Evolutionary conservation across 2,113 vertebrate genomes (phyloP), one percentile per base, ranked within the genome.

Genomic region (Indicator maculatus): DNA sequence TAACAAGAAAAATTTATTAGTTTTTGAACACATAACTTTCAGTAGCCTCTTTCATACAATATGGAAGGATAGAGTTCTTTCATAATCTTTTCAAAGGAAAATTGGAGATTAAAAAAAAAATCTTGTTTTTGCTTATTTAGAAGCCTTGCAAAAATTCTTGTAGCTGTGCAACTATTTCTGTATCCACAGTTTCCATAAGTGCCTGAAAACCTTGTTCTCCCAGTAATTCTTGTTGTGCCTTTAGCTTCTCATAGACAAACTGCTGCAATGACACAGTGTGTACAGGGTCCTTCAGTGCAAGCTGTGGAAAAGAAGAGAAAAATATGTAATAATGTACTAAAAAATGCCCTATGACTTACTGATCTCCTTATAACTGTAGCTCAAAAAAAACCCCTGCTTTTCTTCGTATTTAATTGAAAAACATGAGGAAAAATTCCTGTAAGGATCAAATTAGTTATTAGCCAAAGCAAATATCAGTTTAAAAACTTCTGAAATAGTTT

Each of bases 131-230:
- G 58, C 3, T 82, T 63, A 61, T 89, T 96, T 96, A 99, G 96
- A 99, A 98, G 81, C 98, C 98, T 84, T 99, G 98, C 90, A 99
- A 96, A 96, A 99, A 99, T 94, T 98, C 99, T 93, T 99, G 99
- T 38, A 99, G 98, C 89, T 99, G 99, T 77, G 98, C 97, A 93
- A 99, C 98, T 15, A 99, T 98, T 98, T 99, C 99, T 2, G 98
- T 99, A 96, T 99, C 99, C 97, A 99, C 99, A 0, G 98, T 99
- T 93, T 99, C 99, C 99, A 99, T 99, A 85, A 99, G 98, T 28
- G 95, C 97, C 28, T 98, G 98, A 94, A 99, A 99, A 90, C 97
- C 97, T 97, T 98, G 98, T 84, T 99, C 99, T 44, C 99, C 99
- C 93, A 99, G 93, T 47, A 99, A 83, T 72, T 98, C 98, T 96